phyloP scores from a whole-genome alignment of 2,888 invertebrate genomes.

The Periphyllus acericola region DNA sequence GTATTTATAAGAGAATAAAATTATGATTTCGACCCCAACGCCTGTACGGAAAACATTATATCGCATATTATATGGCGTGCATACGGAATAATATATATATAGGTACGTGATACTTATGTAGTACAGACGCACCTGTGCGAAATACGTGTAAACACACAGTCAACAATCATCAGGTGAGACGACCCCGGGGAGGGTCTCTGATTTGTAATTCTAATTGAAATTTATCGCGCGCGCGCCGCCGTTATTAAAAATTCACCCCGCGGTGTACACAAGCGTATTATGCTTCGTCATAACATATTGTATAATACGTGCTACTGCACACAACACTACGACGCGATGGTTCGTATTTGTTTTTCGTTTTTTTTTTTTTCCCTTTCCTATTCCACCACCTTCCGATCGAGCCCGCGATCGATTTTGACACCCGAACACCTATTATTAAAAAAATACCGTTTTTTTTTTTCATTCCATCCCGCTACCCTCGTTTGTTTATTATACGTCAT shows the following conservation, averaged over 20 bases:
- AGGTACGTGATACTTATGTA: background rate
- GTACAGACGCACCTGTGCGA: slow-evolving; percentile 44
- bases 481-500: slow-evolving; percentile 2
- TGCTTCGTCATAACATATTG: background rate
- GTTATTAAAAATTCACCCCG: slow-evolving; percentile 61
- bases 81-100: background rate
- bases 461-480: background rate
- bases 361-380: slow-evolving; percentile 16
- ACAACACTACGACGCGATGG: background rate
- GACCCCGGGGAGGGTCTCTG: slow-evolving; percentile 49
- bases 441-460: slow-evolving; percentile 10
- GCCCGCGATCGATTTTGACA: slow-evolving; percentile 38
- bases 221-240: slow-evolving; percentile 6
- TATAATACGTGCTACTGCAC: background rate
- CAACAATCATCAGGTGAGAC: slow-evolving; percentile 54
- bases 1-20: too few species aligned
- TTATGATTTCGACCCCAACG: background rate
- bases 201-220: slow-evolving; percentile 62
- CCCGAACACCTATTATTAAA: slow-evolving; percentile 20
- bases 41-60: background rate
- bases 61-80: too few species aligned
- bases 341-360: background rate
- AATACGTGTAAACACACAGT: slow-evolving; percentile 6
- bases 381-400: slow-evolving; percentile 3
- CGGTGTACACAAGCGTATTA: background rate